Evolutionary conservation across 2,113 vertebrate species (phyloP).

Genomic region (Tor tambroides): DNA sequence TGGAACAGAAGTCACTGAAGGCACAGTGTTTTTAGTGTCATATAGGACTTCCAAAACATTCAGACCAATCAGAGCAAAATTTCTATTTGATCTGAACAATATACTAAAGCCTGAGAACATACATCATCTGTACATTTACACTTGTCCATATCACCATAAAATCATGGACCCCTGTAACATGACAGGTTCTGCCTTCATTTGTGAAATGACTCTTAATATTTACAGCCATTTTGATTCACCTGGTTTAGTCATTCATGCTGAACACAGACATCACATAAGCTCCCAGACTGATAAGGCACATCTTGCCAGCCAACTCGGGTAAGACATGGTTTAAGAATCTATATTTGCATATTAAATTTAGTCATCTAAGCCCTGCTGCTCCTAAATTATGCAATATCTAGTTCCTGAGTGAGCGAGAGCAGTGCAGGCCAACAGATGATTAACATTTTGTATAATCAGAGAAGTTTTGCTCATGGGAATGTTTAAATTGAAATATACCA

Average conservation of each 20-base stretch:
- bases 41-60: too few relatives aligned
- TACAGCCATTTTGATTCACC: not conserved
- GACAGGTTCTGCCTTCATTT: not conserved
- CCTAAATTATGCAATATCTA: not conserved
- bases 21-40: too few relatives aligned
- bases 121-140: too few relatives aligned
- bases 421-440: not conserved
- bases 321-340: not conserved
- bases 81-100: not conserved
- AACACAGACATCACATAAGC: conserved; percentile 4
- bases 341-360: not conserved
- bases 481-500: not conserved
- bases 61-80: too few relatives aligned
- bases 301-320: too few relatives aligned
- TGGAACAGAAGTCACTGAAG: too few relatives aligned
- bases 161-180: not conserved
- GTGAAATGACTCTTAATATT: not conserved
- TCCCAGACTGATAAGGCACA: too few relatives aligned
- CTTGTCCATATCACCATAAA: not conserved
- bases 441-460: not conserved
- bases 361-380: not conserved
- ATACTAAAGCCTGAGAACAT: too few relatives aligned
- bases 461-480: not conserved
- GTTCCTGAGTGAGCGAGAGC: not conserved
- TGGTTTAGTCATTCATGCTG: not conserved